Percentiles rank a stretch among this genome's conserved stretches.
phyloP scores from a whole-genome alignment of 1,140 invertebrate genomes.

The Drosophila simulans region DNA sequence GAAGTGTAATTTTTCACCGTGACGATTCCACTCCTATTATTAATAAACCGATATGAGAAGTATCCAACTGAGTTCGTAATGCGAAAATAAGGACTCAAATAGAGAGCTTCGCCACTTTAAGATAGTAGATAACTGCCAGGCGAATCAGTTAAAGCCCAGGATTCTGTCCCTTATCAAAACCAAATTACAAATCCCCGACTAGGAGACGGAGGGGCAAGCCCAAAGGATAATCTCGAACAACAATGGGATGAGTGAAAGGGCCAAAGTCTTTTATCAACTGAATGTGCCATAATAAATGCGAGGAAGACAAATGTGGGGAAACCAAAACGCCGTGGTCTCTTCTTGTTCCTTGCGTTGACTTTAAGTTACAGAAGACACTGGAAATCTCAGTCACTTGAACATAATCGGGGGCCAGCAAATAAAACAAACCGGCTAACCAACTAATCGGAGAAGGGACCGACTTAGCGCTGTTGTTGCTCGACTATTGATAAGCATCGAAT shows the following conservation, averaged over 20 bases:
- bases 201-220: neutral
- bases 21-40: neutral
- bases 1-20: neutral
- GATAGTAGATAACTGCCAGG: conserved; percentile 37
- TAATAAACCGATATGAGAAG: conserved; percentile 55
- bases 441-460: conserved; percentile 60
- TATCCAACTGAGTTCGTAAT: conserved; percentile 52
- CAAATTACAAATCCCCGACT: conserved; percentile 71
- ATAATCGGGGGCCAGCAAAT: conserved; percentile 66
- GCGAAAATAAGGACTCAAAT: conserved; percentile 61
- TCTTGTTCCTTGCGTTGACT: conserved; percentile 53
- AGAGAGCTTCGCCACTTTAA: conserved; percentile 6
- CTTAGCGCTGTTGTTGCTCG: conserved; percentile 33
- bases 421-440: conserved; percentile 47
- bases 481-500: conserved; percentile 81
- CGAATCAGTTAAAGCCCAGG: conserved; percentile 57
- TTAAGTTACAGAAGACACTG: conserved; percentile 60
- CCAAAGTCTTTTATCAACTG: conserved; percentile 75
- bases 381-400: conserved; percentile 72
- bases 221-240: conserved; percentile 52
- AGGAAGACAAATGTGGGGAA: conserved; percentile 40
- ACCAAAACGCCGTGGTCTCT: conserved; percentile 28
- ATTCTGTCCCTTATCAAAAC: conserved; percentile 64
- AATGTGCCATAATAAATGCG: conserved; percentile 72
- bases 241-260: conserved; percentile 74